Evolutionary conservation across 2,888 invertebrate species (phyloP), one percentile per base, ranked within the genome.

Genomic region (Xanthostigma xanthostigma): DNA sequence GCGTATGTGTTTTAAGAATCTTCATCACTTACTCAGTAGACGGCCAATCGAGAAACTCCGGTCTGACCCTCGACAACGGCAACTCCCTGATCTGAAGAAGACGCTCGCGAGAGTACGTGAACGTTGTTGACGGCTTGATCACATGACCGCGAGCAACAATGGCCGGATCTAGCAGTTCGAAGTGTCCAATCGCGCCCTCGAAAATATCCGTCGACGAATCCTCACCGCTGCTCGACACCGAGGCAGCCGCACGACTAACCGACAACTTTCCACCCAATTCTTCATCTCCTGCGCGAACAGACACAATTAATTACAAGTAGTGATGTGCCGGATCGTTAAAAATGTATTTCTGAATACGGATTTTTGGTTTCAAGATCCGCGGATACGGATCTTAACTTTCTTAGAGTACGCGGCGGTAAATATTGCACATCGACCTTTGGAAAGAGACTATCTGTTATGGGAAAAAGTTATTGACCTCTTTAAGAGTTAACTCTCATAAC

Each of bases 31-130:
- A 27, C 27, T 27, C 27, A 27, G 27, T 27, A 3, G 27, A 41
- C 11, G 40, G 11, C 8, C 43, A 27, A 54, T 77, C 74, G 53
- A 80, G 65, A 65, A 79, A 81, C 56, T 79, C 77, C n/a, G 90
- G 86, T 59, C 81, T 77, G 51, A 71, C 74, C 62, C 78, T 78
- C 43, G 88, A 81, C 53, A 79, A 70, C 51, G 83, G 81, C 57
- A 78, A 77, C 61, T 77, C 75, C 49, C 83, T 77, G 55, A 90
- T 72, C 41, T 78, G 74, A 66, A 87, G 68, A 55, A 92, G 72
- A 61, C 84, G 76, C 45, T 84, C 82, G 65, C 81, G 71, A 34
- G 77, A 74, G 68, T 79, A 79, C 47, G 71, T 72, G 55, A 72
- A 70, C 61, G 53, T 39, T 44, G 52, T 50, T 14, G 57, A 58